Evolutionary conservation across 1,140 invertebrate genomes (phyloP).

Genomic region (Helicoverpa armigera): DNA sequence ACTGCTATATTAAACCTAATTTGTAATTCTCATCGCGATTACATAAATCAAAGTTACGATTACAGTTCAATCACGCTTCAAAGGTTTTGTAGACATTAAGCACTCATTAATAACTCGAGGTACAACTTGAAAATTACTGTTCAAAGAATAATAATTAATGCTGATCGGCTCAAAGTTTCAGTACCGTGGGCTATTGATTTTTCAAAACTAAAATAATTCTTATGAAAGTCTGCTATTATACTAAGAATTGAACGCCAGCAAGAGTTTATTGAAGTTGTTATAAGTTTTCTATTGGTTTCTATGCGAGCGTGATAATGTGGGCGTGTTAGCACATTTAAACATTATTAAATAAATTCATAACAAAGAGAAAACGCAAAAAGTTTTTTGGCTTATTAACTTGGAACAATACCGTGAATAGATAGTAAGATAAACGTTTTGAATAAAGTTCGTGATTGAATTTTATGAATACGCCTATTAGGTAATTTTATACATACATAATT

Average conservation of each 20-base stretch:
- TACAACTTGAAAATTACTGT: constrained; percentile 28
- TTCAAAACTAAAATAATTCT: constrained; percentile 46
- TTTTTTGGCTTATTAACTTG: constrained; percentile 3
- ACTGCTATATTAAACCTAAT: neutral
- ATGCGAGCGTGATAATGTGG: constrained; percentile 19
- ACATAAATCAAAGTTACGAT: constrained; percentile 13
- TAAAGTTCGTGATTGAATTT: neutral
- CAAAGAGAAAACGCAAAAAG: neutral
- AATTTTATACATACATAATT: too few species aligned
- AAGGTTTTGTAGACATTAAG: constrained; percentile 33
- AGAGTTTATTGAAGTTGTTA: constrained; percentile 47
- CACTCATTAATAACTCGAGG: constrained; percentile 17
- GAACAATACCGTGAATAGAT: neutral
- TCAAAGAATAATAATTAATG: constrained; percentile 38
- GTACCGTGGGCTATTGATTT: constrained; percentile 37
- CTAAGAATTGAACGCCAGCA: constrained; percentile 34
- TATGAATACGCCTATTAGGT: too few species aligned
- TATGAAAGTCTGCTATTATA: constrained; percentile 27
- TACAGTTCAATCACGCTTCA: constrained; percentile 16
- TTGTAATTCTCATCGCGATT: neutral
- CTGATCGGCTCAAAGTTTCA: constrained; percentile 24
- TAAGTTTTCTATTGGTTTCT: constrained; percentile 47
- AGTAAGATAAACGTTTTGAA: neutral
- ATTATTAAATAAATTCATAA: constrained; percentile 13
- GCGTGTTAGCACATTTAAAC: constrained; percentile 7